Conservation (phyloP, 2,888 invertebrate species). For the Orthosia cruda region DNA sequence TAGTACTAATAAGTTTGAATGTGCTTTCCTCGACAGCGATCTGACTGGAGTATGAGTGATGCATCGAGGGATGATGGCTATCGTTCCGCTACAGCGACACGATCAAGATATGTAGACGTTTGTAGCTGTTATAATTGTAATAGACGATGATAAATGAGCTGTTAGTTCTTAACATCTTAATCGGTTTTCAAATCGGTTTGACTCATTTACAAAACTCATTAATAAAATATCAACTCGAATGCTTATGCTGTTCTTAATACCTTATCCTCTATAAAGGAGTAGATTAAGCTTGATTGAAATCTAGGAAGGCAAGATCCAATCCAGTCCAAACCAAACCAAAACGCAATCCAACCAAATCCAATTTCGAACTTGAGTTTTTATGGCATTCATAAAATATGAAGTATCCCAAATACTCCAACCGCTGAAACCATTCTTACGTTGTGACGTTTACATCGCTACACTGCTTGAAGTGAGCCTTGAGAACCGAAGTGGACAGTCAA, state of each 20-base stretch:
- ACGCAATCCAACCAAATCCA: no score
- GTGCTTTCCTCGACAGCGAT: conserved; percentile 27
- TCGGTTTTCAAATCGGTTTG: background rate
- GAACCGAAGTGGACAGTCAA: background rate
- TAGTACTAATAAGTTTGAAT: conserved; percentile 32
- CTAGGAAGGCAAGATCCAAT: no score
- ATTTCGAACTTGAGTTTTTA: background rate
- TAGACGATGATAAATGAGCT: conserved; percentile 25
- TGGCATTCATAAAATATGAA: background rate
- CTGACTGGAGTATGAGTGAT: conserved; percentile 45
- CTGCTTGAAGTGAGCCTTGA: background rate
- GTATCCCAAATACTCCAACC: background rate
- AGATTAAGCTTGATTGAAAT: background rate
- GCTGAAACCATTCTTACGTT: background rate
- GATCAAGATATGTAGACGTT: background rate
- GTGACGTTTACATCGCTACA: background rate
- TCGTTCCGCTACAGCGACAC: conserved; percentile 2
- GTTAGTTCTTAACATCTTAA: background rate
- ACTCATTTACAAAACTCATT: background rate
- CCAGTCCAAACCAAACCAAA: no score
- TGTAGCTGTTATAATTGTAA: background rate
- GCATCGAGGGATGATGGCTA: background rate
- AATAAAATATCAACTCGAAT: background rate
- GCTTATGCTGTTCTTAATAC: background rate
- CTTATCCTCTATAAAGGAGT: no score